phyloP scores from a whole-genome alignment of 1,140 invertebrate species.

The Nephila pilipes region DNA sequence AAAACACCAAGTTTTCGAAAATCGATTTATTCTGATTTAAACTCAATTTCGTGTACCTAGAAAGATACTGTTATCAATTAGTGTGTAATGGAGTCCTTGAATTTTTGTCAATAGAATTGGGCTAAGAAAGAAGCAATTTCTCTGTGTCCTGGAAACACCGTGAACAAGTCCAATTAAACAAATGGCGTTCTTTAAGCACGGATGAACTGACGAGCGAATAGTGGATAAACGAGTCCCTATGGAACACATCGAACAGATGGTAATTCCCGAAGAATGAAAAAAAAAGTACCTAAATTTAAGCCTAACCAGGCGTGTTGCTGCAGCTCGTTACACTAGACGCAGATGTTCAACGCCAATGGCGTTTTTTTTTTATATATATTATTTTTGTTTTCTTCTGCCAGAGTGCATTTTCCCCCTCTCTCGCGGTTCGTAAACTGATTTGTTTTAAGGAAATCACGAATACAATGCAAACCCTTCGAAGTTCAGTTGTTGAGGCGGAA shows the following conservation, averaged over 20 bases:
- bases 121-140: not conserved
- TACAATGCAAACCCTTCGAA: slow-evolving; percentile 12
- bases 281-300: slow-evolving; percentile 21
- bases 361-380: not conserved
- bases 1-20: too few relatives aligned
- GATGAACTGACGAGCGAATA: slow-evolving; percentile 11
- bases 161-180: slow-evolving; percentile 48
- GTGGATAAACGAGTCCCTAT: slow-evolving; percentile 33
- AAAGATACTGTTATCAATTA: slow-evolving; percentile 28
- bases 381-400: not conserved
- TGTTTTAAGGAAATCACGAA: slow-evolving; percentile 6
- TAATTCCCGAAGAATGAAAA: slow-evolving; percentile 25
- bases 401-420: not conserved
- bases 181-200: slow-evolving; percentile 46
- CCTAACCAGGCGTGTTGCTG: slow-evolving; percentile 14
- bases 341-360: slow-evolving; percentile 15
- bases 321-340: slow-evolving; percentile 9
- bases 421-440: slow-evolving; percentile 25
- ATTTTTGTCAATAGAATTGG: not conserved
- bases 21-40: not conserved
- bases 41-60: not conserved
- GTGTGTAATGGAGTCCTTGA: not conserved
- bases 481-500: not conserved
- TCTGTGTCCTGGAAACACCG: slow-evolving; percentile 23
- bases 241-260: slow-evolving; percentile 28